Base-by-base conservation (phyloP, 2,888 invertebrate species). In the Atrina japonica region DNA sequence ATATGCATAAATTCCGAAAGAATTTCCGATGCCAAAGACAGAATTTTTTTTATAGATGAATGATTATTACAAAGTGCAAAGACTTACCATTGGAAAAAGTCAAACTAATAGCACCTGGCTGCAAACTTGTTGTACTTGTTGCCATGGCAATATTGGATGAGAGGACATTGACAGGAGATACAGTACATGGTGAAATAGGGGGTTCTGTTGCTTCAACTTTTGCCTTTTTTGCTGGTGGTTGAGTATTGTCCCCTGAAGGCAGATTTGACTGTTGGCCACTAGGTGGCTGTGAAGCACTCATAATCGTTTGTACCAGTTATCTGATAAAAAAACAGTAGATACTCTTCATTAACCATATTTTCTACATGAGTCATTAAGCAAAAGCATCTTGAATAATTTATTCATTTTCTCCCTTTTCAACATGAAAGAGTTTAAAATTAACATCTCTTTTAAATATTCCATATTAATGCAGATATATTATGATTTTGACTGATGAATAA, bases 51-150 rank as follows among this genome's bases (percentile, higher is more conserved):
- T 18, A 43, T 3, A 43, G 45, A n/a, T 43, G 18, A 43, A 43
- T 43, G 45, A 43, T 43, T 16, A 43, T 43, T 7, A 43, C 0
- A 0, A 18, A 16, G 18, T 43, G 45, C 45, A 43, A 43, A 43
- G 18, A 43, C 66, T 75, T 70, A 81, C 82, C 82, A 76, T 82
- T 82, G 40, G 77, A 77, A 47, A 82, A 81, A 7, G 82, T 82
- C 21, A 82, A 58, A 70, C 78, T 82, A 49, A 82, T 78, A 5
- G 73, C 72, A 45, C 77, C 73, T 18, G 50, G 45, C 21, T 68
- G 68, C 21, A 60, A 35, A 63, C 29, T 60, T 25, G 30, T 18
- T 41, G 40, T 56, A 25, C 35, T 66, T 0, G 55, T 18, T 27
- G 65, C 35, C 35, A 55, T 45, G 21, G 50, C 25, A 14, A 47